phyloP scores from a whole-genome alignment of 2,113 vertebrate genomes.

The Petromus typicus region DNA sequence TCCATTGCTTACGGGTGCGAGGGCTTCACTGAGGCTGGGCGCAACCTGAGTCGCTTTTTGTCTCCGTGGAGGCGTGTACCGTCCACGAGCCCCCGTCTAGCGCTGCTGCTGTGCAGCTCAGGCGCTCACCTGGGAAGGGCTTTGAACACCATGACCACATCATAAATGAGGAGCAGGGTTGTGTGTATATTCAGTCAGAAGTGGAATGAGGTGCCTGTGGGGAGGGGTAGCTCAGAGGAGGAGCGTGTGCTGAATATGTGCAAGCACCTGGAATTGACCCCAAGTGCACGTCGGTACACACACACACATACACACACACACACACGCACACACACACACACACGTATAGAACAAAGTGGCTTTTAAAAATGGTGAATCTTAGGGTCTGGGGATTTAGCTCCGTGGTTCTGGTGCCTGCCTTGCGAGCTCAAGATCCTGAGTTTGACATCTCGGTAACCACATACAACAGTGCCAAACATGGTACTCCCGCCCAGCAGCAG shows the following conservation, averaged over 20 bases:
- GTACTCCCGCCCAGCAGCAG: too few species aligned
- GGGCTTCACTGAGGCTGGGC: accelerated
- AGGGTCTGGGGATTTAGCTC: too few species aligned
- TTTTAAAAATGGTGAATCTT: neutral
- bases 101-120: neutral
- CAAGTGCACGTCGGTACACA: neutral
- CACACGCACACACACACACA: neutral
- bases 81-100: too few species aligned
- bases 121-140: neutral
- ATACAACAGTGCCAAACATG: too few species aligned
- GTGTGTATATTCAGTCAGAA: neutral
- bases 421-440: too few species aligned
- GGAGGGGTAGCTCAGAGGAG: neutral
- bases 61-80: accelerated
- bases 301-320: neutral
- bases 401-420: too few species aligned
- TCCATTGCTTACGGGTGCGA: accelerated
- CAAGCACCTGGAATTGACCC: neutral
- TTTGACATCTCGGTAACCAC: too few species aligned
- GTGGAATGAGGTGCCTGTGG: neutral
- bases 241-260: neutral
- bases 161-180: neutral
- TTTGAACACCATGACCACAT: neutral
- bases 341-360: neutral
- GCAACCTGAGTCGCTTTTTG: neutral